These are phyloP conservation scores for Laticauda laticaudata DNA, from an alignment of 2,113 vertebrate genomes.

Conservation along the genomic window DNA sequence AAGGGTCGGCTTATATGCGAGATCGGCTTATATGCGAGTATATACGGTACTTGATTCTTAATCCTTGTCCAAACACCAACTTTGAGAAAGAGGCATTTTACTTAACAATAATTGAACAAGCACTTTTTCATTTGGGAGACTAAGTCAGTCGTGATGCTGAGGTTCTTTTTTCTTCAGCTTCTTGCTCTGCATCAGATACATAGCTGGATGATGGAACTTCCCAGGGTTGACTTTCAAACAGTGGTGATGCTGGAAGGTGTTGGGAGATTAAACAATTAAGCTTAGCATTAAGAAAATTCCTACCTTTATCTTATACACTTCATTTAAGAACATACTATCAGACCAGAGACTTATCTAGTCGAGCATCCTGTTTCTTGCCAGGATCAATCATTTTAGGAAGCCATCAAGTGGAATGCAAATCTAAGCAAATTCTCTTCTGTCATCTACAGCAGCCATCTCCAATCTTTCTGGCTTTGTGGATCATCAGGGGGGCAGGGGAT, in stretches of 20 bases:
- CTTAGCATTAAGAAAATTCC: not conserved
- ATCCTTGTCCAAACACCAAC: not conserved
- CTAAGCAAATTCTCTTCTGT: not conserved
- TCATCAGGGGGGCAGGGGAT: accelerated
- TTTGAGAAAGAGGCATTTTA: not conserved
- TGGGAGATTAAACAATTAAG: not conserved
- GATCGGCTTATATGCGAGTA: no score
- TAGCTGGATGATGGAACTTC: conserved; percentile 42
- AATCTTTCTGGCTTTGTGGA: not conserved
- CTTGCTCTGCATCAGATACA: conserved; percentile 46
- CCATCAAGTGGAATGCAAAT: not conserved
- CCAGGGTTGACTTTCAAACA: conserved; percentile 71
- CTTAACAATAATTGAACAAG: not conserved
- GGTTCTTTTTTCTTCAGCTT: not conserved
- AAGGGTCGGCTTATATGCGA: no score
- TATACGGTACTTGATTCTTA: no score
- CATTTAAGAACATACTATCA: not conserved
- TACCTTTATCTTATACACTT: not conserved
- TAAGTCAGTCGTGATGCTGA: not conserved
- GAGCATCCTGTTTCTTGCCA: not conserved
- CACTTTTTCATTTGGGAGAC: not conserved
- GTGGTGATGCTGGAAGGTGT: conserved; percentile 58
- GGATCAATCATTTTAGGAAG: not conserved
- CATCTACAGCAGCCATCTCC: not conserved
- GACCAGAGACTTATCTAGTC: not conserved